Conservation (phyloP, 2,113 vertebrate species). For the Poecilia latipinna region DNA sequence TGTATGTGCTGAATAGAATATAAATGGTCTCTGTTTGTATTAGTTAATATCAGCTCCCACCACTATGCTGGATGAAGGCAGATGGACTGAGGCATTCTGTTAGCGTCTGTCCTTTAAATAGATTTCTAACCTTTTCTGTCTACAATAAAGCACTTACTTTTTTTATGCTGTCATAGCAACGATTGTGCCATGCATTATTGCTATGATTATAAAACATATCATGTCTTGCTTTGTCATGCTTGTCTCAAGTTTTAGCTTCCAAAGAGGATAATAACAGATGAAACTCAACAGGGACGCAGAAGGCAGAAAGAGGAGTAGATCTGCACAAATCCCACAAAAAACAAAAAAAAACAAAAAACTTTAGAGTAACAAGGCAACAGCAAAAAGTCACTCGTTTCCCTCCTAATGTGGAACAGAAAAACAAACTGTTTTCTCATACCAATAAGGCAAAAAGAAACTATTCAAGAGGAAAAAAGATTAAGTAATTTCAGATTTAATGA, state of each 20-base stretch:
- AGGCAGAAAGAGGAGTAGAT: background rate
- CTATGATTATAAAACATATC: background rate
- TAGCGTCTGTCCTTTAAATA: background rate
- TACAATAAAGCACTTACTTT: background rate
- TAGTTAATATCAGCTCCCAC: too few species aligned
- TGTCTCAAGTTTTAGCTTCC: background rate
- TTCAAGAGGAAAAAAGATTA: background rate
- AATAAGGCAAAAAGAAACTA: background rate
- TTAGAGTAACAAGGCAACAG: background rate
- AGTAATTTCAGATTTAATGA: background rate
- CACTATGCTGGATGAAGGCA: background rate
- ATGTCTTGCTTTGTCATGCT: background rate
- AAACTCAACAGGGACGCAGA: background rate
- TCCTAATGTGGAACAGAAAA: background rate
- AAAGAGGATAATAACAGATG: background rate
- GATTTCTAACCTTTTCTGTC: background rate
- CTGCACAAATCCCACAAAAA: background rate
- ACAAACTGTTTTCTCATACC: background rate
- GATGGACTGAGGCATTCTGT: background rate
- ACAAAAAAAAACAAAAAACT: background rate
- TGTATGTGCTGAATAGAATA: too few species aligned
- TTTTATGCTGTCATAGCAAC: background rate
- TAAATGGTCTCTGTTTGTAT: too few species aligned
- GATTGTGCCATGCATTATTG: background rate
- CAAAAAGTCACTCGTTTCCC: background rate